A percentile compares a stretch with the other conserved stretches of the same genome.
Evolutionary conservation across 2,888 invertebrate species (phyloP).

Genomic region (Cephonodes hylas): DNA sequence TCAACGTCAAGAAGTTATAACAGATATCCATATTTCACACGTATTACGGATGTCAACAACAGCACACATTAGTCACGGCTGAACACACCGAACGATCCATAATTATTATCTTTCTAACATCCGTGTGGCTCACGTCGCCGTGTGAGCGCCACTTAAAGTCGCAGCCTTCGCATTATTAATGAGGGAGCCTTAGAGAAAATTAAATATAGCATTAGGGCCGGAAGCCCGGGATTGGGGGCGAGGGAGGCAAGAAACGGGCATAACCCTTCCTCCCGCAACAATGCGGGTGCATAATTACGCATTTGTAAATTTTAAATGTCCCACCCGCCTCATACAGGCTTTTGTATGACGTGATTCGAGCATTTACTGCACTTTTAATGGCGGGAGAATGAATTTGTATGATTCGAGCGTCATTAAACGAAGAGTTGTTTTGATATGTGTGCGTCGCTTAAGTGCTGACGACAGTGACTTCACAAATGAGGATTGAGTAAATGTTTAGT

Average conservation of each 20-base stretch:
- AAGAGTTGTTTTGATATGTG: constrained; percentile 55
- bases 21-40: not conserved
- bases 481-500: not conserved
- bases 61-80: not conserved
- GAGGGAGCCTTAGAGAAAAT: constrained; percentile 81
- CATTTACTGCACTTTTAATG: constrained; percentile 67
- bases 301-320: constrained; percentile 81
- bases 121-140: constrained; percentile 57
- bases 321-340: constrained; percentile 76
- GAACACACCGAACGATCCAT: not conserved
- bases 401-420: constrained; percentile 65
- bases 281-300: constrained; percentile 82
- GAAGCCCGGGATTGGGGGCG: constrained; percentile 69
- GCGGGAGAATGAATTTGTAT: constrained; percentile 65
- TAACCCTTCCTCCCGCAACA: constrained; percentile 76
- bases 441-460: not conserved
- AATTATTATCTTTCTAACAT: constrained; percentile 41
- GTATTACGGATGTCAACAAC: not conserved
- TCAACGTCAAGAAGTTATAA: not conserved
- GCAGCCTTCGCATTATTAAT: constrained; percentile 79
- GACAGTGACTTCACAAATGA: no score
- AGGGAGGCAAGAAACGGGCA: constrained; percentile 44
- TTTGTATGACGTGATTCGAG: constrained; percentile 79
- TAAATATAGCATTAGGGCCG: constrained; percentile 82
- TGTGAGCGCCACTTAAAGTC: constrained; percentile 81